phyloP scores from a whole-genome alignment of 2,797 vertebrate genomes.

The Cyclura pinguis region DNA sequence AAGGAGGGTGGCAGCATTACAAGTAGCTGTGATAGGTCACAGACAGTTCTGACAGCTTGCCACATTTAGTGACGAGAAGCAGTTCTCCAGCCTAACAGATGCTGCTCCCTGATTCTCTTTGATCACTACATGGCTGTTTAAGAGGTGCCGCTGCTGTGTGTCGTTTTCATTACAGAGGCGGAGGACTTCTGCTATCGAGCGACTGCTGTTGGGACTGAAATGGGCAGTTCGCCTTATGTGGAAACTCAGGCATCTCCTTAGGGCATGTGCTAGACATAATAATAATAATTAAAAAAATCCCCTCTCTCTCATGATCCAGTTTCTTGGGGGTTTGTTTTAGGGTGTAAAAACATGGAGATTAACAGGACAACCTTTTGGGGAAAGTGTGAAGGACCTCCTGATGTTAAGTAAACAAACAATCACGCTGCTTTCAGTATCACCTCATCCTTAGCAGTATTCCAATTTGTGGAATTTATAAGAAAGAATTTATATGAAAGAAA shows the following conservation, averaged over 20 bases:
- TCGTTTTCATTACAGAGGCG: constrained; percentile 68
- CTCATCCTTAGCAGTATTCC: not conserved
- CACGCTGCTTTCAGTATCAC: not conserved
- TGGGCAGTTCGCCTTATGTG: constrained; percentile 23
- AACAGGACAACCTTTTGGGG: constrained; percentile 26
- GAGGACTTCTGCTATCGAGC: constrained; percentile 53
- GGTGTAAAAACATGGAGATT: not conserved
- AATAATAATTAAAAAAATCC: constrained; percentile 59
- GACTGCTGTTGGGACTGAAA: constrained; percentile 54
- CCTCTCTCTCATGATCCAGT: constrained; percentile 68
- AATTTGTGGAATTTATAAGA: constrained; percentile 29
- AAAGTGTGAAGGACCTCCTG: constrained; percentile 24
- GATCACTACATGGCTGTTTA: constrained; percentile 55
- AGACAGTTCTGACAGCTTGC: constrained; percentile 62
- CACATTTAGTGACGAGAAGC: constrained; percentile 67
- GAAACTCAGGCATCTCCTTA: constrained; percentile 67
- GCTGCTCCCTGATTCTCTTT: constrained; percentile 59
- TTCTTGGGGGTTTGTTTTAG: constrained; percentile 15
- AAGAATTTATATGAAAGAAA: constrained; percentile 25
- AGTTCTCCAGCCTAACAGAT: constrained; percentile 58
- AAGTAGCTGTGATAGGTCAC: constrained; percentile 61
- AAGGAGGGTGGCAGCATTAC: not conserved
- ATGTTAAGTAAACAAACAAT: not conserved
- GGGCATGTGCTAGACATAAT: constrained; percentile 81
- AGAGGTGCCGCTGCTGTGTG: constrained; percentile 58